A percentile compares a stretch with the other conserved stretches of the same genome.
phyloP scores from a whole-genome alignment of 1,140 invertebrate species.

The Epicauta chinensis region DNA sequence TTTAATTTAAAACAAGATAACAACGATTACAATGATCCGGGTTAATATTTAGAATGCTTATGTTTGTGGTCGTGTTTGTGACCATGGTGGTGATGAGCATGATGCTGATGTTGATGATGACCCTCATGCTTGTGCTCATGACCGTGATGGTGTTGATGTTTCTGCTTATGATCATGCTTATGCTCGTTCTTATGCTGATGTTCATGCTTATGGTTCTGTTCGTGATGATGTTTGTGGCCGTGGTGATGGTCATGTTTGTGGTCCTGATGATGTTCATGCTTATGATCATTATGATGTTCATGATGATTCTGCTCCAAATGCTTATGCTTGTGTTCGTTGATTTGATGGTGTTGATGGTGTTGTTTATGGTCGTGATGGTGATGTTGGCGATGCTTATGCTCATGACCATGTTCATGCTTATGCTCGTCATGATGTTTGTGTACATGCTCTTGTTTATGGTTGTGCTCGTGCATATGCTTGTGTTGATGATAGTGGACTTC shows the following conservation, averaged over 20 bases:
- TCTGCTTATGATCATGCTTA: slow-evolving; percentile 19
- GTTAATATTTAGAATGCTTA: slow-evolving; percentile 17
- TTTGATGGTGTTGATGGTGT: slow-evolving; percentile 4
- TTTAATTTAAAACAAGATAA: slow-evolving; percentile 5
- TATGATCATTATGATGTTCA: slow-evolving; percentile 19
- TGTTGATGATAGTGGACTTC: slow-evolving; percentile 26
- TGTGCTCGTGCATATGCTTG: slow-evolving; percentile 23
- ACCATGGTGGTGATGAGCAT: slow-evolving; percentile 1
- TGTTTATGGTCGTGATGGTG: slow-evolving; percentile 10
- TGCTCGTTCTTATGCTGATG: slow-evolving; percentile 19
- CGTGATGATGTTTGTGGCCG: slow-evolving; percentile 13
- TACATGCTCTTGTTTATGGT: slow-evolving; percentile 25
- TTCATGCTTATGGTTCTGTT: slow-evolving; percentile 20
- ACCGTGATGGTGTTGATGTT: slow-evolving; percentile 16
- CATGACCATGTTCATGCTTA: slow-evolving; percentile 17
- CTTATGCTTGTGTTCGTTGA: slow-evolving; percentile 15
- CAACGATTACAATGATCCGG: not conserved
- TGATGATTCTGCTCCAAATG: slow-evolving; percentile 3
- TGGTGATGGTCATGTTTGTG: slow-evolving; percentile 16
- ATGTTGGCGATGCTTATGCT: slow-evolving; percentile 16
- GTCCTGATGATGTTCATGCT: slow-evolving; percentile 19
- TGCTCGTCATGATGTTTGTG: slow-evolving; percentile 23
- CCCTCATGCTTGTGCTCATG: slow-evolving; percentile 9
- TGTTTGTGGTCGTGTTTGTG: slow-evolving; percentile 10
- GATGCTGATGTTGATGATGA: not conserved